Evolutionary conservation across 2,888 invertebrate species (phyloP).

Genomic region (Himalopsyche tibetana): DNA sequence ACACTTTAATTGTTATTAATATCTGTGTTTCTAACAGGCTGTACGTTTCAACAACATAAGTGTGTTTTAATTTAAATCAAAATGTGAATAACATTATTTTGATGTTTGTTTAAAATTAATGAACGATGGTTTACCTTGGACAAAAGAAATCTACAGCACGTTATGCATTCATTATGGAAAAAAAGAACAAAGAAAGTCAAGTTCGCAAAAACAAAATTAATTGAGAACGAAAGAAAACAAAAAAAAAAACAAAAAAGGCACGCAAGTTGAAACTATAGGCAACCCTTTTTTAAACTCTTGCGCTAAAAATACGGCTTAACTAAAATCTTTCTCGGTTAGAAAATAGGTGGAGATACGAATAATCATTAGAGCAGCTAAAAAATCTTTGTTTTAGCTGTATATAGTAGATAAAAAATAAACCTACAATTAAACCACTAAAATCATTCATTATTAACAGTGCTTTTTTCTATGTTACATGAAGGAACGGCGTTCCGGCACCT

Average conservation of each 20-base stretch:
- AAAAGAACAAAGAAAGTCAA: slow-evolving; percentile 25
- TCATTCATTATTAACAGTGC: background rate
- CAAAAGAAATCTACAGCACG: background rate
- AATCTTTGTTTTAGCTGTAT: too few relatives aligned
- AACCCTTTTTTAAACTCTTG: slow-evolving; percentile 6
- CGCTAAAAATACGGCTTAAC: background rate
- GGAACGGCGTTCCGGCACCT: too few relatives aligned
- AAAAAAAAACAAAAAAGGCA: background rate
- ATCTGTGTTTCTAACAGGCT: background rate
- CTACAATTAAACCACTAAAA: background rate
- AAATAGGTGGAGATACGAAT: too few relatives aligned
- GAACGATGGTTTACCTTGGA: slow-evolving; percentile 8
- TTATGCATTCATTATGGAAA: slow-evolving; percentile 3
- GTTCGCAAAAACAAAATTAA: slow-evolving; percentile 20
- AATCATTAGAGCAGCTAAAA: too few relatives aligned
- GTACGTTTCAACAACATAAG: background rate
- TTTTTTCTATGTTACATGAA: too few relatives aligned
- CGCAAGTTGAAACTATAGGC: background rate
- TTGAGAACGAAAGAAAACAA: slow-evolving; percentile 1
- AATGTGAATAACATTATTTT: background rate
- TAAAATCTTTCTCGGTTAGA: too few relatives aligned
- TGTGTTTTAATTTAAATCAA: background rate
- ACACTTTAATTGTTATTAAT: slow-evolving; percentile 17
- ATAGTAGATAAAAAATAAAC: too few relatives aligned
- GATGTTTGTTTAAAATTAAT: background rate